Conservation (phyloP, 2,888 invertebrate genomes). For the Conistra vaccinii region DNA sequence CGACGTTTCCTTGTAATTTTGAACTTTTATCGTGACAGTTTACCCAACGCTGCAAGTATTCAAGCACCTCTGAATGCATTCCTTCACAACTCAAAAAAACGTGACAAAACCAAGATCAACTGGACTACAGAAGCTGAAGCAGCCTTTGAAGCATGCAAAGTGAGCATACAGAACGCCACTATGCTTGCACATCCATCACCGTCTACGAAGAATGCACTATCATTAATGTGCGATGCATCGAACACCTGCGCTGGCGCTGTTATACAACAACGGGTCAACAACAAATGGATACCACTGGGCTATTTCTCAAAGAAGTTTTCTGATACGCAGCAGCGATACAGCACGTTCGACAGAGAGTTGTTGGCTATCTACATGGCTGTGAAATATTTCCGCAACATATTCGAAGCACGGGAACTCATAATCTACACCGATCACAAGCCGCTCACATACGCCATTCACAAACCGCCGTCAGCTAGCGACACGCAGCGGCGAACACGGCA, state of each 20-base stretch:
- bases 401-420: background rate
- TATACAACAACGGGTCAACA: background rate
- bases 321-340: background rate
- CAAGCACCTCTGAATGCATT: no score
- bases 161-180: background rate
- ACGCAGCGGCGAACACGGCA: background rate
- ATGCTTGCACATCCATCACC: background rate
- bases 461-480: background rate
- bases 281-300: constrained; percentile 6
- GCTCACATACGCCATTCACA: background rate
- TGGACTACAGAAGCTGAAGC: no score
- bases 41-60: no score
- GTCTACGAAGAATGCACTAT: background rate
- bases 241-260: constrained; percentile 2
- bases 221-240: background rate
- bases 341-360: constrained; percentile 10
- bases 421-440: background rate
- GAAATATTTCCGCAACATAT: constrained; percentile 16
- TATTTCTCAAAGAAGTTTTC: constrained; percentile 11
- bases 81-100: no score
- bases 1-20: no score
- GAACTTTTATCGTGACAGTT: no score
- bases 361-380: background rate
- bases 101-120: no score
- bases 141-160: no score